Conservation (phyloP, 2,888 invertebrate genomes). For the Biston betularia region DNA sequence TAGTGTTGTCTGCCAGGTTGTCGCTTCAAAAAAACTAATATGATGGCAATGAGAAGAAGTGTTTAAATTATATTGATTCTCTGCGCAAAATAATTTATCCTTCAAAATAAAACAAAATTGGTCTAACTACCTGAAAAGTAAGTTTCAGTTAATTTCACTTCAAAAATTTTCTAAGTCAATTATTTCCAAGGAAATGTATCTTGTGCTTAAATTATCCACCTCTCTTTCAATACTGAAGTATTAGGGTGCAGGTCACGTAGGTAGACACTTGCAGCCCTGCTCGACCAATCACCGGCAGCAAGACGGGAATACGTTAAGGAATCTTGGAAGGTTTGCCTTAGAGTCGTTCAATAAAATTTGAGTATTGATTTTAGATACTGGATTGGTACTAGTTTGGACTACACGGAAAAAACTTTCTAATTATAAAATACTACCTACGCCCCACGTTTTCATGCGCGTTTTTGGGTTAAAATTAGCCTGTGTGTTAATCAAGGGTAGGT, state of each 20-base stretch:
- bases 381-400: not conserved
- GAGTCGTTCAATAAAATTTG: constrained; percentile 23
- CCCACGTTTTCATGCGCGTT: too few relatives aligned
- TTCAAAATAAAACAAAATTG: too few relatives aligned
- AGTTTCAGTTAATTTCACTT: not conserved
- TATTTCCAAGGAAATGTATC: not conserved
- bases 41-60: too few relatives aligned
- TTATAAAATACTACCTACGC: not conserved
- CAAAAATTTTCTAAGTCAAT: not conserved
- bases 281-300: constrained; percentile 80
- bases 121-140: too few relatives aligned
- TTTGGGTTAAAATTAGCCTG: too few relatives aligned
- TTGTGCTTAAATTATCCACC: constrained; percentile 4
- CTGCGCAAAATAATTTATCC: too few relatives aligned
- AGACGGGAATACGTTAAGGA: constrained; percentile 77
- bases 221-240: constrained; percentile 36
- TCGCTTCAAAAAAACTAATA: too few relatives aligned
- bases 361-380: constrained; percentile 15
- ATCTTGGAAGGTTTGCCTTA: constrained; percentile 48
- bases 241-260: constrained; percentile 73
- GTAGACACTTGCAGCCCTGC: constrained; percentile 77
- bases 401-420: not conserved
- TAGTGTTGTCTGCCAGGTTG: too few relatives aligned
- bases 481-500: too few relatives aligned
- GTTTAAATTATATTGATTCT: too few relatives aligned